phyloP scores from a whole-genome alignment of 2,797 vertebrate genomes.

The Myotis daubentonii region DNA sequence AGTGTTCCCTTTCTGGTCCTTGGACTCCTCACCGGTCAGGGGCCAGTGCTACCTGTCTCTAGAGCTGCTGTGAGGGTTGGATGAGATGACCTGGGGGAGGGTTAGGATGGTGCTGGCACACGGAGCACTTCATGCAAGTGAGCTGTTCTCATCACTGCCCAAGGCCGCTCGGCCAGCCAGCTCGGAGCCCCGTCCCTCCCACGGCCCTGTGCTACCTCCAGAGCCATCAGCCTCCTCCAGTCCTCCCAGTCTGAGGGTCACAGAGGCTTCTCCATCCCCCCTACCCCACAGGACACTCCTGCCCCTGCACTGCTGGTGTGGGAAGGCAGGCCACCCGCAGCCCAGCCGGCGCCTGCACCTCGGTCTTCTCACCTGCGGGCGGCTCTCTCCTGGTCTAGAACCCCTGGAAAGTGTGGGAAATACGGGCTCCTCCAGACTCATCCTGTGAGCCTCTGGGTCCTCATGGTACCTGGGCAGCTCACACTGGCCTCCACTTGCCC shows the following conservation, averaged over 20 bases:
- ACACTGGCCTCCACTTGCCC: not conserved
- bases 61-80: not conserved
- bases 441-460: not conserved
- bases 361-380: not conserved
- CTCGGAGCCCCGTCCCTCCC: not conserved
- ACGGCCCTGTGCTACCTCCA: not conserved
- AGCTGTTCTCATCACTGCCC: not conserved
- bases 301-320: not conserved
- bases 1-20: not conserved
- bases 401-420: not conserved
- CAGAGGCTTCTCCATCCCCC: not conserved
- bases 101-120: not conserved
- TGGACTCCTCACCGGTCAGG: not conserved
- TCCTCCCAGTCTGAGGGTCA: not conserved
- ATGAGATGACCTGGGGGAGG: not conserved
- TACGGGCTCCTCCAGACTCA: not conserved
- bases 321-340: not conserved
- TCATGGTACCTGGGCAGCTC: not conserved
- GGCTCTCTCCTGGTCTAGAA: not conserved
- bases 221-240: not conserved
- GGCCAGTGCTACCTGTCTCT: not conserved
- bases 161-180: not conserved
- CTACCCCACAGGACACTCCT: fast-evolving
- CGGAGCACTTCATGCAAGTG: fast-evolving
- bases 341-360: not conserved